Conservation (phyloP, 1,140 invertebrate species). For the Calliopsis andreniformis region DNA sequence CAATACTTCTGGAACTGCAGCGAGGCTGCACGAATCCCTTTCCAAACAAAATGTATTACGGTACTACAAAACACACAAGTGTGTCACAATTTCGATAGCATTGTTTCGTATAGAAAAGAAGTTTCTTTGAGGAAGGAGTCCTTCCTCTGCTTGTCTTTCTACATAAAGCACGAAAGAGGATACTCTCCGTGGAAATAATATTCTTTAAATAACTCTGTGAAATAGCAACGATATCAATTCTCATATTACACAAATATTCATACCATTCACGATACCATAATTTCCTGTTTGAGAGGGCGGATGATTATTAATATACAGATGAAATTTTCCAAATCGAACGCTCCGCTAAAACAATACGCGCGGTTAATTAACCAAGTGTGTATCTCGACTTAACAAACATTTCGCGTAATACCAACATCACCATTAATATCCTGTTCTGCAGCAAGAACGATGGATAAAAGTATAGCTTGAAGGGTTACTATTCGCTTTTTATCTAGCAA, state of each 20-base stretch:
- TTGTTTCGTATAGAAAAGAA: not conserved
- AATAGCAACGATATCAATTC: too few species aligned
- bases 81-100: conserved; percentile 26
- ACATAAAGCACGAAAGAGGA: too few species aligned
- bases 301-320: not conserved
- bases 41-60: not conserved
- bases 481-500: too few species aligned
- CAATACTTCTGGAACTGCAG: not conserved
- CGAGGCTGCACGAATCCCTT: not conserved
- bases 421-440: not conserved
- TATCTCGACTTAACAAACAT: not conserved
- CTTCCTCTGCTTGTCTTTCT: too few species aligned
- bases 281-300: too few species aligned
- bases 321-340: not conserved
- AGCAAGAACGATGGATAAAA: not conserved
- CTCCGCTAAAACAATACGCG: not conserved
- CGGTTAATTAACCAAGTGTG: not conserved
- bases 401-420: not conserved
- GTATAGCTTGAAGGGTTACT: not conserved
- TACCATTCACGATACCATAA: too few species aligned
- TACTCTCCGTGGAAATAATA: too few species aligned
- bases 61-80: not conserved
- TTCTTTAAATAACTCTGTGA: not conserved
- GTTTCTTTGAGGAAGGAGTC: not conserved
- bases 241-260: too few species aligned